Conservation (phyloP, 1,140 invertebrate genomes). For the Trachelipus rathkii region DNA sequence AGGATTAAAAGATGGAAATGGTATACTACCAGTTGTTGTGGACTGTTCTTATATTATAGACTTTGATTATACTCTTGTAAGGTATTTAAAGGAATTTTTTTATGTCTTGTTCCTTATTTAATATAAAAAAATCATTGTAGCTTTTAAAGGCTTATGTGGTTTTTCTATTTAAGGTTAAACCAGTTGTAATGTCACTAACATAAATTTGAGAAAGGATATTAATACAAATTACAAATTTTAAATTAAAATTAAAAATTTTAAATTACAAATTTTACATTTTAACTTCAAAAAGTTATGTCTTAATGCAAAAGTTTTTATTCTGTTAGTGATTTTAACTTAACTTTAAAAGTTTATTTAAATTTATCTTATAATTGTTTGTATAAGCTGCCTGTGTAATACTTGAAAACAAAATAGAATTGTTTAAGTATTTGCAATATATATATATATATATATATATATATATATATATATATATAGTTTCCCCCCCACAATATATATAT, state of each 20-base stretch:
- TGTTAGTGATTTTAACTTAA: too few species aligned
- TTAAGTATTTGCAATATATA: too few species aligned
- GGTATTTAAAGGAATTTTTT: neutral
- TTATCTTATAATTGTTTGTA: too few species aligned
- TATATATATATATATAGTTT: constrained; percentile 16
- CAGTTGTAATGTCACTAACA: neutral
- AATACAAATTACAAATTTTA: neutral
- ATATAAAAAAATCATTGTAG: neutral
- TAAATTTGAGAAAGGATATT: neutral
- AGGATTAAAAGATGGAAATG: neutral
- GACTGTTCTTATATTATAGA: constrained; percentile 10
- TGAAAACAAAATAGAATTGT: too few species aligned
- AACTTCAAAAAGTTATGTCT: too few species aligned
- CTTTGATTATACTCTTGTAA: constrained; percentile 18
- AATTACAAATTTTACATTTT: too few species aligned
- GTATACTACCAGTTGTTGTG: neutral
- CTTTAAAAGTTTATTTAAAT: too few species aligned
- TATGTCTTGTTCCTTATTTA: too few species aligned
- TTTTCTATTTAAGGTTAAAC: too few species aligned
- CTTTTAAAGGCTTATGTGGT: neutral
- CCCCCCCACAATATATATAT: constrained; percentile 22
- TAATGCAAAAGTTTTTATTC: too few species aligned
- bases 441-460: constrained; percentile 19
- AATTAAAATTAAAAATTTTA: neutral
- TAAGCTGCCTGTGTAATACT: too few species aligned